Conservation (phyloP, 2,113 vertebrate species). For the Trogon surrucura region DNA sequence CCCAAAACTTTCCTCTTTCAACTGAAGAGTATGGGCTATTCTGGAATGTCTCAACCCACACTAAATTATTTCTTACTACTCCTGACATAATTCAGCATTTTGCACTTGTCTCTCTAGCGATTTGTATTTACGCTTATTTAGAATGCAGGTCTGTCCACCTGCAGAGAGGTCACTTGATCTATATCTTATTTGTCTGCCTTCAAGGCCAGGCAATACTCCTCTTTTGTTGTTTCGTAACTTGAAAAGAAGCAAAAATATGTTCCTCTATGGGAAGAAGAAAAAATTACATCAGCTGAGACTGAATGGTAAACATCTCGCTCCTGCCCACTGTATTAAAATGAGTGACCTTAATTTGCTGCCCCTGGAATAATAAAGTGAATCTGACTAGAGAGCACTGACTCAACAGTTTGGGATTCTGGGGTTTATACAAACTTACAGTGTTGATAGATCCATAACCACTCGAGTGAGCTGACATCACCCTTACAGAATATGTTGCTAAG, state of each 20-base stretch:
- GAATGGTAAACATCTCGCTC: neutral
- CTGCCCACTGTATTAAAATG: neutral
- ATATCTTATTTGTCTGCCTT: neutral
- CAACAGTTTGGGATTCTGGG: neutral
- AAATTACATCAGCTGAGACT: neutral
- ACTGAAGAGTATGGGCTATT: neutral
- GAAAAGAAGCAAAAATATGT: neutral
- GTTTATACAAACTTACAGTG: constrained; percentile 10
- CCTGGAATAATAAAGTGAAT: constrained; percentile 22
- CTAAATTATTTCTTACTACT: neutral
- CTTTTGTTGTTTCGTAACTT: neutral
- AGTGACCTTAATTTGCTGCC: constrained; percentile 26
- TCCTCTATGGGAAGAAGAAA: neutral
- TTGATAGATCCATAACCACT: constrained; percentile 33
- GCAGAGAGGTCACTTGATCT: neutral
- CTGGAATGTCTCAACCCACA: neutral
- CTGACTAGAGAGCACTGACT: neutral
- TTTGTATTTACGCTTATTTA: neutral
- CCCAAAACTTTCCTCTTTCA: neutral
- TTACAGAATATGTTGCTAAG: constrained; percentile 24
- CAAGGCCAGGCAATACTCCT: neutral
- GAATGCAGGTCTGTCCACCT: neutral
- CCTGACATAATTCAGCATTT: neutral
- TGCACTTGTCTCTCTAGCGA: neutral
- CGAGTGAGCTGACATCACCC: constrained; percentile 14